Evolutionary conservation across 1,140 invertebrate genomes (phyloP), one percentile per base, ranked within the genome.

Genomic region (Calliopsis andreniformis): DNA sequence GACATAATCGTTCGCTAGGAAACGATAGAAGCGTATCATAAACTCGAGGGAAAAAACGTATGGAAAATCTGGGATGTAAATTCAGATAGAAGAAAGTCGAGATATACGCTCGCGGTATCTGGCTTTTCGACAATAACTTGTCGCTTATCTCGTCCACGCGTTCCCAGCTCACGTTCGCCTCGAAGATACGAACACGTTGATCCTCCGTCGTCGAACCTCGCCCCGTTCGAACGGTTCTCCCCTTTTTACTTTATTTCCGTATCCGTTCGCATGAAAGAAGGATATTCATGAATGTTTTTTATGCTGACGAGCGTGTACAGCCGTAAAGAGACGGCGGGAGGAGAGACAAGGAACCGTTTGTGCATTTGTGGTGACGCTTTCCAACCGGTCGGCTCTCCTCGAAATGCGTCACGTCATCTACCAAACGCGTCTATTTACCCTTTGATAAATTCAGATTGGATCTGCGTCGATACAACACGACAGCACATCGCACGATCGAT

Each of bases 221-320:
- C 32, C 20, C 56, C 63, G 58, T 64, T 49, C 43, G 45, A 64
- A 53, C 56, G 51, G 62, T 78, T 64, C 68, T 64, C 32, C 30
- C 45, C 69, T 72, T 62, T 72, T 81, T 81, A 61, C 79, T 68
- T 82, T 82, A 82, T 82, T 82, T 82, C 62, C 72, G 79, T 81
- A 68, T 82, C 75, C 79, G 79, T 82, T 76, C 59, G 73, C 47
- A 78, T 84, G 78, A 84, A 84, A 84, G 82, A 73, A 68, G 72
- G 55, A 78, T 84, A 84, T 84, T 84, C 82, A 84, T 80, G 73
- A 78, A 70, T 45, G 68, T 83, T 83, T 79, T 83, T 79, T 75
- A 67, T 51, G 61, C 69, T 47, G 42, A 62, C 76, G 49, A 79
- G 61, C 39, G 32, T 32, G 47, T 32, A 39, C 20, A 66, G 49